A percentile compares a stretch with the other conserved stretches of the same genome.
Evolutionary conservation across 2,113 vertebrate genomes (phyloP).

Genomic region (Chaenogobius annularis): DNA sequence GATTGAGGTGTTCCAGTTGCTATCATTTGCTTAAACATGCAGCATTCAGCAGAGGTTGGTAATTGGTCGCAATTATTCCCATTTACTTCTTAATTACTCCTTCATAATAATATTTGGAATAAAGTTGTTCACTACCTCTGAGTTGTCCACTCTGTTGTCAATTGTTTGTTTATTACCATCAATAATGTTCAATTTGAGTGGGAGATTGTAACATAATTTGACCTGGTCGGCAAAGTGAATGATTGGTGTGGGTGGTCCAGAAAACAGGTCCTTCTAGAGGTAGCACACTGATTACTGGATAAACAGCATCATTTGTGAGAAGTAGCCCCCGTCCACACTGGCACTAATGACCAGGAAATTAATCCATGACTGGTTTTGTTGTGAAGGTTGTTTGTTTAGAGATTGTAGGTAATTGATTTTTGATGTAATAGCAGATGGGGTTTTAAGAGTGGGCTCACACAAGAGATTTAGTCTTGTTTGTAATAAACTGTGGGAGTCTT

Average conservation of each 20-base stretch:
- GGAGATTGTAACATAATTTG: slow-evolving; percentile 45
- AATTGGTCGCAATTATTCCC: too few species aligned
- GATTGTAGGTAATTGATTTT: slow-evolving; percentile 20
- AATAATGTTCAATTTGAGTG: slow-evolving; percentile 31
- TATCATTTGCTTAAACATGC: slow-evolving; percentile 28
- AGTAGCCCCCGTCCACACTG: slow-evolving; percentile 15
- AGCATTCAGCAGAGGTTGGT: background rate
- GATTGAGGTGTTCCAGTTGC: slow-evolving; percentile 5
- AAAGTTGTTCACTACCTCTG: background rate
- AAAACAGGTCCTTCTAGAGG: slow-evolving; percentile 39
- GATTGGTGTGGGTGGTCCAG: slow-evolving; percentile 41
- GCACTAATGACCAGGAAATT: slow-evolving; percentile 31
- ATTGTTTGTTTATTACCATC: slow-evolving; percentile 23
- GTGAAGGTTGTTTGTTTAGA: slow-evolving; percentile 14
- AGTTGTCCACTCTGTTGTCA: slow-evolving; percentile 29
- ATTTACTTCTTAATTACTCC: background rate
- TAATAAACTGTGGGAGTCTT: slow-evolving; percentile 33
- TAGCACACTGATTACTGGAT: slow-evolving; percentile 43
- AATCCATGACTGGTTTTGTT: slow-evolving; percentile 24
- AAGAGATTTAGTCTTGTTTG: slow-evolving; percentile 20
- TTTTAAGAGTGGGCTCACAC: slow-evolving; percentile 19
- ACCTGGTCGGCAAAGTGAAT: slow-evolving; percentile 32
- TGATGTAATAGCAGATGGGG: slow-evolving; percentile 11
- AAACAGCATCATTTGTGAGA: slow-evolving; percentile 37
- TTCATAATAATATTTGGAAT: background rate